Evolutionary conservation across 1,140 invertebrate genomes (phyloP).

Genomic region (Psix sp.): DNA sequence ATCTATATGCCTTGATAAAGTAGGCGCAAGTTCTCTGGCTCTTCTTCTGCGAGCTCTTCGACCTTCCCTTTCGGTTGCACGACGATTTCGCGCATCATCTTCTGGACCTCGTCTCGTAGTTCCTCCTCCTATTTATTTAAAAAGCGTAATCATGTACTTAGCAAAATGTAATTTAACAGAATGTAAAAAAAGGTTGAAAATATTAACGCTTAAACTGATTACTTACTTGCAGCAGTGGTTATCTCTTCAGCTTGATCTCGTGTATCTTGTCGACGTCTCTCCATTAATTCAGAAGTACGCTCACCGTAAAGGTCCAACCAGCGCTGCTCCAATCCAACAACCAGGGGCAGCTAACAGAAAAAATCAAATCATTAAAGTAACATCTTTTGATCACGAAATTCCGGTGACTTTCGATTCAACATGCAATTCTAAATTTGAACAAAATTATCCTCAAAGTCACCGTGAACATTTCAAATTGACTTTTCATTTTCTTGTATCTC

Average conservation of each 20-base stretch:
- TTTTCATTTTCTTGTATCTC: slow-evolving; percentile 6
- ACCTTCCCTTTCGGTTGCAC: slow-evolving; percentile 93
- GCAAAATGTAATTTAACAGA: too few species aligned
- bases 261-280: slow-evolving; percentile 91
- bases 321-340: slow-evolving; percentile 87
- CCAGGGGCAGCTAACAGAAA: slow-evolving; percentile 83
- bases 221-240: slow-evolving; percentile 81
- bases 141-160: too few species aligned
- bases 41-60: slow-evolving; percentile 86
- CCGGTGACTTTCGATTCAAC: slow-evolving; percentile 51
- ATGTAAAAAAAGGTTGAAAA: too few species aligned
- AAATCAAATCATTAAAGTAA: slow-evolving; percentile 49
- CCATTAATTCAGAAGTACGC: slow-evolving; percentile 85
- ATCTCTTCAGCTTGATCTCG: slow-evolving; percentile 95
- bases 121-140: slow-evolving; percentile 68
- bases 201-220: slow-evolving; percentile 52
- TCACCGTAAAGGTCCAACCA: slow-evolving; percentile 85
- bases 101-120: slow-evolving; percentile 77
- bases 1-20: slow-evolving; percentile 85
- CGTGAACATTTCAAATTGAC: slow-evolving; percentile 6
- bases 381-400: not conserved
- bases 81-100: slow-evolving; percentile 85
- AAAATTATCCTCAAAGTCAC: slow-evolving; percentile 63
- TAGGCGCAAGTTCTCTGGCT: slow-evolving; percentile 81
- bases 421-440: not conserved